These are phyloP conservation scores for Romanomermis culicivorax DNA, from an alignment of 2,888 invertebrate genomes.

Conservation along the genomic window DNA sequence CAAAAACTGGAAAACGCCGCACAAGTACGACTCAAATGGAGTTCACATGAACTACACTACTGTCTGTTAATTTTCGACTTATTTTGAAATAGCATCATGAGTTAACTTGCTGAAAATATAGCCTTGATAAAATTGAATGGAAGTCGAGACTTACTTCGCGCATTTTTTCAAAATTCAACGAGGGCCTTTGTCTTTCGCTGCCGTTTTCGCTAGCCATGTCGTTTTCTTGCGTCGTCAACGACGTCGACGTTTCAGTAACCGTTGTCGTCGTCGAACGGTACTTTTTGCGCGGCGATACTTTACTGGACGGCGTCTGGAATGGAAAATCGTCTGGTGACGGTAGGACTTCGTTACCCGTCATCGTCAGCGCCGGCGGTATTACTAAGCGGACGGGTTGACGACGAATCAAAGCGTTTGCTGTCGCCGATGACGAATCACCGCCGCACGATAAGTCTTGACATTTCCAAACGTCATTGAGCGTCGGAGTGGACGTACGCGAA, in stretches of 20 bases:
- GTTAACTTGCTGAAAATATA: no score
- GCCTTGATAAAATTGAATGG: no score
- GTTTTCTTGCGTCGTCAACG: background rate
- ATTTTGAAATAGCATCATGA: no score
- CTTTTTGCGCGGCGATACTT: background rate
- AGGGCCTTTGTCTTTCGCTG: background rate
- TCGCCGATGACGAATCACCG: no score
- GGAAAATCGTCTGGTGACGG: background rate
- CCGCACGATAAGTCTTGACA: no score
- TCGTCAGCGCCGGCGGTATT: background rate
- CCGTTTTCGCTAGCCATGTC: background rate
- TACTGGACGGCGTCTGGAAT: background rate
- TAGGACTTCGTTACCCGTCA: background rate
- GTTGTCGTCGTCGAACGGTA: background rate
- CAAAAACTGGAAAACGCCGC: no score
- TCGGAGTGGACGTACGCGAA: no score
- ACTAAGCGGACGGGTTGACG: background rate
- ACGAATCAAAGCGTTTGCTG: background rate
- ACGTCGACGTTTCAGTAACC: background rate
- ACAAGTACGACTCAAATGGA: no score
- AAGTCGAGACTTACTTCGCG: background rate
- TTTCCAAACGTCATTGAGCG: no score
- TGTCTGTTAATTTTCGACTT: no score
- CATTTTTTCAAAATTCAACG: slow-evolving; percentile 5
- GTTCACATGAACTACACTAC: no score